Base-by-base conservation (phyloP, 2,797 vertebrate genomes). In the Sebastes cheni region DNA sequence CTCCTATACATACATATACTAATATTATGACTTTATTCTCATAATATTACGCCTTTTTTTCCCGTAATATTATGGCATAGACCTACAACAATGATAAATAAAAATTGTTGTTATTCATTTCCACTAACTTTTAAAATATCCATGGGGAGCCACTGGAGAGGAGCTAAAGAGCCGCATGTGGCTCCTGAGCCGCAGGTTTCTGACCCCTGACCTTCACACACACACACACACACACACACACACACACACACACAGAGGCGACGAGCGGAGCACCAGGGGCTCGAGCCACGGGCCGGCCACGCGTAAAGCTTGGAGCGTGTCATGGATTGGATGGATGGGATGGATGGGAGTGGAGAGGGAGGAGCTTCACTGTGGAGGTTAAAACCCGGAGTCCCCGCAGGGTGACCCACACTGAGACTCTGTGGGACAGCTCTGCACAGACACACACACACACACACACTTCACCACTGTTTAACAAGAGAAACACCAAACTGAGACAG, bases 251-350 rank as follows among this genome's bases (percentile, higher is more conserved):
- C 78, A 61, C 84, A 29, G 79, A 54, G 56, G 22, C 58, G 39
- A 60, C 25, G n/a, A 77, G 69, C 46, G 50, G 67, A 68, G 76
- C 81, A 67, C 34, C 30, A 16, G 67, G 68, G 62, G 67, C 60
- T 73, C 20, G 42, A 88, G 94, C 91, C 96, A 96, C 95, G 95
- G 94, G 96, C 88, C 92, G 88, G 95, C 93, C 96, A 96, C 96
- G 95, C 93, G 95, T 89, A 72, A 72, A 74, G 77, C 78, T 20
- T 77, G 13, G 34, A 42, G 55, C 55, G 72, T 86, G 82, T 88
- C 82, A 66, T 46, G 42, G 67, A 81, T 46, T 46, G 42, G 67
- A 81, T 46, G 42, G 42, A 42, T 70, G 60, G 72, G 84, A 73
- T 55, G 74, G 55, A 42, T 68, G 60, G 72, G 84, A 75, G 52